Base-by-base conservation (phyloP, 2,113 vertebrate species). In the Pardalotus punctatus region DNA sequence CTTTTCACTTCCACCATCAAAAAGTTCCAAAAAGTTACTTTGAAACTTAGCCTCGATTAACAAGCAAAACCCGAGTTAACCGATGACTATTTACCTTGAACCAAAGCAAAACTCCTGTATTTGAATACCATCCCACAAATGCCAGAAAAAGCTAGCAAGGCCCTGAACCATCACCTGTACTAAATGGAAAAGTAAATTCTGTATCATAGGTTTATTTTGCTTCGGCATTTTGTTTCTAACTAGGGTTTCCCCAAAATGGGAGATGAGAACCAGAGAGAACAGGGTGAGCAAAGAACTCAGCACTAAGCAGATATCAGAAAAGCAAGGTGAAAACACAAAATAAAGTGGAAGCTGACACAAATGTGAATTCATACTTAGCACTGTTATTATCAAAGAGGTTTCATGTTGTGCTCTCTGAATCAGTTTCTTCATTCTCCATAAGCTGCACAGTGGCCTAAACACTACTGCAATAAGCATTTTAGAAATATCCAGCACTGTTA, bases 31-130 rank as follows among this genome's bases (percentile, higher is more conserved):
- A 92, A 95, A 91, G 57, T 95, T 90, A 93, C 95, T 95, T 93
- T 97, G 95, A 97, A 96, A 94, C 95, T 97, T 96, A 95, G 96
- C 96, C 84, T 87, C 45, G 90, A 92, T 88, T 96, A 97, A 94
- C 58, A 93, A 79, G 88, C 89, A 94, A 95, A 94, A 91, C 80
- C 86, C 29, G 77, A 88, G 78, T 86, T 76, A 87, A 87, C 95
- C 50, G 7, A 81, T 92, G 77, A 93, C 80, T 94, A 96, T 97
- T 90, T 95, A 92, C 58, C 73, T 88, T 88, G 24, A 94, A 84
- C 71, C 79, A 85, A 97, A 97, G 91, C 61, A 86, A 94, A 79
- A 86, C 90, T 95, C 90, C 91, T 65, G 36, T 96, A 95, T 88
- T 83, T 91, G 65, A 89, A 92, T 81, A 69, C n/a, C 18, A 3